Evolutionary conservation across 2,113 vertebrate species (phyloP).

Genomic region (Anarrhichthys ocellatus): DNA sequence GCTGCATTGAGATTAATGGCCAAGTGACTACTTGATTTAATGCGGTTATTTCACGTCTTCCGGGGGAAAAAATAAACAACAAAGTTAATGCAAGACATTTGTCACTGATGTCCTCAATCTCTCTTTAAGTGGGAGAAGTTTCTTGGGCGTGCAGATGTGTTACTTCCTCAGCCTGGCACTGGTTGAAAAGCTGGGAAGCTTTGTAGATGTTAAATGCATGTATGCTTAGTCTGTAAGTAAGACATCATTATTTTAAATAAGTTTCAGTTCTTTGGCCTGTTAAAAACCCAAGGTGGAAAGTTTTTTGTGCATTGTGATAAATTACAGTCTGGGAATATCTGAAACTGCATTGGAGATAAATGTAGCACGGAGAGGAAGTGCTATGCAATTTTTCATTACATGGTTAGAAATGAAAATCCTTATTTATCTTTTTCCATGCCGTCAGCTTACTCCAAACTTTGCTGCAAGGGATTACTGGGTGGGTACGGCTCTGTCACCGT

Average conservation of each 20-base stretch:
- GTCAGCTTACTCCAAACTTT: constrained; percentile 79
- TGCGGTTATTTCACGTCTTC: constrained; percentile 86
- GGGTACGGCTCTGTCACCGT: constrained; percentile 69
- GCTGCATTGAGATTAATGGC: constrained; percentile 86
- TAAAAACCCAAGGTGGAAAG: constrained; percentile 18
- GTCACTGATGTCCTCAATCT: constrained; percentile 80
- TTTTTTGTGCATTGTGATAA: constrained; percentile 45
- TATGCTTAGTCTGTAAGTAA: not conserved
- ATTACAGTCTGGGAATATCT: constrained; percentile 55
- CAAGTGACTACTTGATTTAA: constrained; percentile 85
- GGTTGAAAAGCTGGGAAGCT: constrained; percentile 7
- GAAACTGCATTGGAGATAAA: constrained; percentile 64
- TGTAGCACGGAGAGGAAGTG: constrained; percentile 56
- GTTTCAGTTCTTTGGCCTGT: constrained; percentile 28
- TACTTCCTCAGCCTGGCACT: constrained; percentile 35
- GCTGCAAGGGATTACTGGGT: constrained; percentile 77
- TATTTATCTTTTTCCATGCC: constrained; percentile 81
- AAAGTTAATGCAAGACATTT: constrained; percentile 86
- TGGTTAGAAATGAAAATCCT: constrained; percentile 75
- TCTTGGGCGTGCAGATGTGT: constrained; percentile 50
- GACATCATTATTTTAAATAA: constrained; percentile 32
- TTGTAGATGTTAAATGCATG: constrained; percentile 17
- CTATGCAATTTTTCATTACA: constrained; percentile 72
- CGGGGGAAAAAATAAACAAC: constrained; percentile 82
- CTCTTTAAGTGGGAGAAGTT: constrained; percentile 72